These are phyloP conservation scores for Drosophila santomea DNA, from an alignment of 1,140 invertebrate genomes.

Conservation along the genomic window DNA sequence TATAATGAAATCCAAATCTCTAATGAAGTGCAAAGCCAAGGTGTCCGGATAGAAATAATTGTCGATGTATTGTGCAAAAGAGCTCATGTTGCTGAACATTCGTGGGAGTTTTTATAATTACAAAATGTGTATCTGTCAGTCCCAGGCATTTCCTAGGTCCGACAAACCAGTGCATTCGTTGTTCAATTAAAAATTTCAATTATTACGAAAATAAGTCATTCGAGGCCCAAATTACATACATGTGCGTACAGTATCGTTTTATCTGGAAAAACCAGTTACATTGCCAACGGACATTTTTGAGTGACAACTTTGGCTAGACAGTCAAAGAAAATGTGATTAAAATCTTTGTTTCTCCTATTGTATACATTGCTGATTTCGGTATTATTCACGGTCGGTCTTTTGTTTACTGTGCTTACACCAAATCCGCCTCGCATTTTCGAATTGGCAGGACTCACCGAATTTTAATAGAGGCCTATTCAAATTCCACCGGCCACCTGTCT, in stretches of 20 bases:
- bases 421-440: conserved; percentile 1
- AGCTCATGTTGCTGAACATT: neutral
- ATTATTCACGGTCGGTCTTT: neutral
- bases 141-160: neutral
- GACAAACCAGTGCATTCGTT: no score
- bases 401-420: conserved; percentile 1
- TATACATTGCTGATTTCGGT: neutral
- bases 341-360: neutral
- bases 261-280: no score
- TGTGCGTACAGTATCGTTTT: neutral
- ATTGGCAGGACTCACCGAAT: neutral
- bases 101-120: neutral
- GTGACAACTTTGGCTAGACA: neutral
- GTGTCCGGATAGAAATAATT: neutral
- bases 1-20: conserved; percentile 3
- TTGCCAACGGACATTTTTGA: neutral
- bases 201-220: neutral
- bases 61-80: no score
- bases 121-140: neutral
- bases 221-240: no score
- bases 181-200: no score
- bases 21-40: conserved; percentile 6
- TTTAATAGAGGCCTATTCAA: conserved; percentile 12
- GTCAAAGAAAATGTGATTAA: neutral
- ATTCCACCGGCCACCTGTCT: neutral